Percentiles rank a stretch among this genome's conserved stretches.
phyloP scores from a whole-genome alignment of 92 coral and sea anemone species.

The Epizoanthus stellaris region DNA sequence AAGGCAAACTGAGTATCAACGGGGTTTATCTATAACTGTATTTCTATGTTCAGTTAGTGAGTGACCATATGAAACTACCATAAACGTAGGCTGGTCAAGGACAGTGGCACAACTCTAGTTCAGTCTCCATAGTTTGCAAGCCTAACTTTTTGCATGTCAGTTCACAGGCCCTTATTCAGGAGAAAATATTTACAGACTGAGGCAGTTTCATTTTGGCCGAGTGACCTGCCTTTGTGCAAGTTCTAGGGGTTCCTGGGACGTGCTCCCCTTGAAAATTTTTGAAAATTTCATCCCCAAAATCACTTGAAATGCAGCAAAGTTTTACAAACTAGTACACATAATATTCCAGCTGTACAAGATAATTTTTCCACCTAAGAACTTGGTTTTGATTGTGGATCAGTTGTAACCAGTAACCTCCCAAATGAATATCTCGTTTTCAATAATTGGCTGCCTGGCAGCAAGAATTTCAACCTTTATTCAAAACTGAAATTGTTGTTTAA shows the following conservation, averaged over 20 bases:
- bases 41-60: slow-evolving; percentile 29
- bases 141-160: slow-evolving; percentile 28
- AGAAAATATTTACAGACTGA: slow-evolving; percentile 23
- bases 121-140: slow-evolving; percentile 34
- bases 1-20: slow-evolving; percentile 31
- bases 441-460: too few relatives aligned
- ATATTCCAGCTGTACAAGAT: slow-evolving; percentile 15
- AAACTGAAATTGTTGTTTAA: too few relatives aligned
- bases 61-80: slow-evolving; percentile 28
- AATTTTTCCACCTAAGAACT: slow-evolving; percentile 15
- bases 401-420: too few relatives aligned
- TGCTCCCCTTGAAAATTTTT: slow-evolving; percentile 14
- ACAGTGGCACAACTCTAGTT: slow-evolving; percentile 23
- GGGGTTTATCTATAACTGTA: slow-evolving; percentile 15
- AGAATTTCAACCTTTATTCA: too few relatives aligned
- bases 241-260: slow-evolving; percentile 3
- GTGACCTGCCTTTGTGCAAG: slow-evolving; percentile 18
- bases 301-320: slow-evolving; percentile 20
- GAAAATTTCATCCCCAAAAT: slow-evolving; percentile 14
- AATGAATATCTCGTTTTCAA: too few relatives aligned
- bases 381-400: slow-evolving; percentile 24
- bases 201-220: slow-evolving; percentile 10
- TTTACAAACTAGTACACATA: slow-evolving; percentile 13
- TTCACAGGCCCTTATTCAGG: slow-evolving; percentile 23
- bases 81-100: slow-evolving; percentile 33